A percentile compares a stretch with the other conserved stretches of the same genome.
These are phyloP conservation scores for Cotesia chilonis DNA, from an alignment of 1,140 invertebrate genomes.

Conservation along the genomic window DNA sequence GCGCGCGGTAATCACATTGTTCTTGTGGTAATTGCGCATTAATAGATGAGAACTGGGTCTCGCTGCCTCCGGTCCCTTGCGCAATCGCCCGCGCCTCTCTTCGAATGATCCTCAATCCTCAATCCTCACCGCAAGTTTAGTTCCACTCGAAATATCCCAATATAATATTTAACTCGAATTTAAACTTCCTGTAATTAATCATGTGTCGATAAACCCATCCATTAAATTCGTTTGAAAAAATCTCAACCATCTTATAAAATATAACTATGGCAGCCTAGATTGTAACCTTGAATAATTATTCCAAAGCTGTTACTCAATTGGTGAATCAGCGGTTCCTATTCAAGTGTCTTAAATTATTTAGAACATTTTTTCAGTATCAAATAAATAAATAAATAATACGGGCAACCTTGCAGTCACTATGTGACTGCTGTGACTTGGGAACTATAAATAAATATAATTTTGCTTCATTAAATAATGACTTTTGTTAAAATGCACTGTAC, in stretches of 20 bases:
- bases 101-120: constrained; percentile 1
- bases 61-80: constrained; percentile 43
- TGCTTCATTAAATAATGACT: too few species aligned
- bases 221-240: too few species aligned
- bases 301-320: too few species aligned
- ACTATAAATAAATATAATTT: too few species aligned
- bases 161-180: constrained; percentile 16
- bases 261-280: too few species aligned
- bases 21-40: constrained; percentile 53
- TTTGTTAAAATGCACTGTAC: too few species aligned
- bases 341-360: not conserved
- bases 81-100: constrained; percentile 35
- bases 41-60: constrained; percentile 60
- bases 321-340: not conserved
- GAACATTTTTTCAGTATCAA: not conserved
- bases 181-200: constrained; percentile 36
- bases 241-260: too few species aligned
- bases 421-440: too few species aligned
- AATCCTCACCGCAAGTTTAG: not conserved
- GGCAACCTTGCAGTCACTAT: too few species aligned
- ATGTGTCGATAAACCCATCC: constrained; percentile 9
- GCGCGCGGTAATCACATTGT: constrained; percentile 55
- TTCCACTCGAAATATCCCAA: not conserved
- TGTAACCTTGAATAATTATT: too few species aligned
- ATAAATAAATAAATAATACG: too few species aligned